Conservation (phyloP, 2,113 vertebrate species). For the Mesocricetus auratus region DNA sequence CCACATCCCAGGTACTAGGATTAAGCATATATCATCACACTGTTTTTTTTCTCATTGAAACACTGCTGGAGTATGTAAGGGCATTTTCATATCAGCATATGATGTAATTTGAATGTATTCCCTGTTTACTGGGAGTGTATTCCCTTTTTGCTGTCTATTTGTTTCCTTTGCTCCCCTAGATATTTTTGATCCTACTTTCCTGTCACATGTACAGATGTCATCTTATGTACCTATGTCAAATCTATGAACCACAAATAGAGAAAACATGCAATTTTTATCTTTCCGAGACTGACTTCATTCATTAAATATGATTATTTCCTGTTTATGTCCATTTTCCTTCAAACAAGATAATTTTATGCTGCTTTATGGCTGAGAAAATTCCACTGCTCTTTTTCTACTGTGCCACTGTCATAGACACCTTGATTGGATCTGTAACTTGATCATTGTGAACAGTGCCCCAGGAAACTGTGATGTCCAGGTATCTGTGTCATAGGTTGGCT, state of each 20-base stretch:
- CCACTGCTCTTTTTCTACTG: neutral
- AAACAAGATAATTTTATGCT: neutral
- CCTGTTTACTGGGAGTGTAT: neutral
- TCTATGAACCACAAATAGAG: neutral
- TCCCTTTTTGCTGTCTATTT: neutral
- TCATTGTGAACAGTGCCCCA: neutral
- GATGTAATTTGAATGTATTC: neutral
- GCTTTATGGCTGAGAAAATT: neutral
- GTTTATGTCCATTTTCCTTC: neutral
- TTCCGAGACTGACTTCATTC: neutral
- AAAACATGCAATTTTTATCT: neutral
- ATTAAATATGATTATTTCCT: neutral
- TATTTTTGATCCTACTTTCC: neutral
- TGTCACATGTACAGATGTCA: accelerated
- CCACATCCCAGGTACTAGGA: neutral
- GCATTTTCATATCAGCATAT: neutral
- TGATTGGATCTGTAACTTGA: neutral
- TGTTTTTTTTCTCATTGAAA: neutral
- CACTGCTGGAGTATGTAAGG: neutral
- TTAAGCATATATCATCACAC: neutral
- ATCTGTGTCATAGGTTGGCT: neutral
- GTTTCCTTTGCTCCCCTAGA: neutral
- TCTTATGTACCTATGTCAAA: neutral
- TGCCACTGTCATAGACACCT: neutral
- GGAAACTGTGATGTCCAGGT: neutral